Base-by-base conservation (phyloP, 2,888 invertebrate species). In the Synergus gifuensis region DNA sequence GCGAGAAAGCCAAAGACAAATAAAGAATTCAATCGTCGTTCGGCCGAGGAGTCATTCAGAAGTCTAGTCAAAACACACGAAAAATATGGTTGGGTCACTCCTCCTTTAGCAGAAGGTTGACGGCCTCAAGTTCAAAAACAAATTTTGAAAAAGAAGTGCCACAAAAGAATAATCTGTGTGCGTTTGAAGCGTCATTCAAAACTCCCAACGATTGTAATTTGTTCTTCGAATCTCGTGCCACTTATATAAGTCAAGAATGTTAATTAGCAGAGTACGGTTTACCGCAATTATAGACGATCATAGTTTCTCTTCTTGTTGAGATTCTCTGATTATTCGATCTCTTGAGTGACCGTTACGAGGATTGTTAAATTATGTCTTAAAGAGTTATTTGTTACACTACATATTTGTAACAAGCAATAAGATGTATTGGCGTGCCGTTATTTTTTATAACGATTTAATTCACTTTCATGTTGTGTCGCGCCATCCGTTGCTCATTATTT, bases 61-160 rank as follows among this genome's bases (percentile, higher is more conserved):
- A 97, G 96, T 79, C 94, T 97, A 85, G 97, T 97, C 80, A 97
- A 97, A 92, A 97, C 97, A 11, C 97, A 97, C 90, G 97, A 97
- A 90, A 97, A 97, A 90, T 97, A 97, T 90, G 97, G 97, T 78
- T 97, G 97, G 97, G 97, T 97, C 76, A 97, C 97, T 42, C 97
- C 97, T 42, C 95, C 97, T 18, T 93, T 97, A 83, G 95, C 97
- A 67, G 97, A 97, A 92, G 97, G 97, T 90, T 97, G 95, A 73
- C n/a, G 44, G 42, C 44, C 4, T 42, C 12, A 95, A 83, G 58
- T 22, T 42, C 16, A 54, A 44, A 77, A 46, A 28, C 16, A 66
- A 16, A 14, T 9, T 67, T 49, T 36, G 54, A 67, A 40, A 77
- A 78, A 69, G 67, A 76, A 78, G 80, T 83, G 81, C 82, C 81